These are phyloP conservation scores for Podabrus alpinus DNA, from an alignment of 2,888 invertebrate genomes.

Conservation along the genomic window DNA sequence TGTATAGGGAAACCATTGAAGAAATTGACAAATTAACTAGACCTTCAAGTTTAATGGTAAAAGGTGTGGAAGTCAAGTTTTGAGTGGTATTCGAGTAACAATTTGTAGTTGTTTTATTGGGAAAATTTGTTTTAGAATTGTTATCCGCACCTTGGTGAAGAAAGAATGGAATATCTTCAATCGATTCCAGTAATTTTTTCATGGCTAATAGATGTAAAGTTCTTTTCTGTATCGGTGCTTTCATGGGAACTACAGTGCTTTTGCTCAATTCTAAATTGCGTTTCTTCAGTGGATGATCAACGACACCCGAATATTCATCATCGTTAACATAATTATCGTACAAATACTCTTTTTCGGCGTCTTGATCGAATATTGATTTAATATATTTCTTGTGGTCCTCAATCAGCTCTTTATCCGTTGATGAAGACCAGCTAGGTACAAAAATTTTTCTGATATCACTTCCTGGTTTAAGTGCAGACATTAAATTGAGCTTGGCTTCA, in stretches of 20 bases:
- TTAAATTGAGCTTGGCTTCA: background rate
- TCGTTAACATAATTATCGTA: background rate
- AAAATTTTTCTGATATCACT: background rate
- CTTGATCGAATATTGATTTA: background rate
- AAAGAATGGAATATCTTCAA: background rate
- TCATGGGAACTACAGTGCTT: background rate
- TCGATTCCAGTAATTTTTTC: background rate
- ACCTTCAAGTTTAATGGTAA: background rate
- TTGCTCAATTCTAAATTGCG: background rate
- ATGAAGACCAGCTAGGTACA: background rate
- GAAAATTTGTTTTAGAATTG: background rate
- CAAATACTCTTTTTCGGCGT: background rate
- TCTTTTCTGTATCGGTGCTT: background rate
- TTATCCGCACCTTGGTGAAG: background rate
- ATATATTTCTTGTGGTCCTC: background rate
- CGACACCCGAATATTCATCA: background rate
- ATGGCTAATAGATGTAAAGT: background rate
- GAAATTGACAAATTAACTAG: background rate
- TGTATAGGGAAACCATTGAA: background rate
- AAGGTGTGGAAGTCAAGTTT: background rate
- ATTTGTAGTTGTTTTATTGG: background rate
- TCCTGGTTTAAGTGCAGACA: background rate
- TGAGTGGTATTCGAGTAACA: background rate
- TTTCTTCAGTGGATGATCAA: background rate
- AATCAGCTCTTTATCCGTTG: background rate